Conservation (phyloP, 1,140 invertebrate genomes). For the Brachionus angularis region DNA sequence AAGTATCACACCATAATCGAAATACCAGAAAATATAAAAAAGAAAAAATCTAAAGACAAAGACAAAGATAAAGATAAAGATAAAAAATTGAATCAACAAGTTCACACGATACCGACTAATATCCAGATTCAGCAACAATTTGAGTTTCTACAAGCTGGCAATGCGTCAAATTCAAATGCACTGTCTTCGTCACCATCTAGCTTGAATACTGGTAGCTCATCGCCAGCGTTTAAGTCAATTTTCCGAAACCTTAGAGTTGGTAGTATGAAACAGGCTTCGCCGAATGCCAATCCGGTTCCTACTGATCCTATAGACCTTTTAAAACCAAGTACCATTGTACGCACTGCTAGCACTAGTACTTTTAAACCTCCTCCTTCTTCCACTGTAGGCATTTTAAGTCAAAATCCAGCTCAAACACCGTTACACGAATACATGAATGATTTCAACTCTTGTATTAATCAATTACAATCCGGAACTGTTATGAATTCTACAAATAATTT, state of each 20-base stretch:
- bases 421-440: neutral
- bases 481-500: neutral
- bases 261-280: conserved; percentile 8
- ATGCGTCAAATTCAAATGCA: neutral
- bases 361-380: conserved; percentile 5
- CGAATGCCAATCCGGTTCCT: neutral
- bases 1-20: conserved; percentile 37
- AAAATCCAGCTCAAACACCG: neutral
- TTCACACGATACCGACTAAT: conserved; percentile 13
- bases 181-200: neutral
- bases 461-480: conserved; percentile 20
- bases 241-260: conserved; percentile 16
- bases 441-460: conserved; percentile 2
- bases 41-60: neutral
- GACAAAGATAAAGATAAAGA: conserved; percentile 16
- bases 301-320: neutral
- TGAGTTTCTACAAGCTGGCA: neutral
- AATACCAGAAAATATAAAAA: conserved; percentile 16
- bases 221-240: conserved; percentile 32
- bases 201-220: neutral
- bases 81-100: neutral
- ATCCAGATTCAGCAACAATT: conserved; percentile 28
- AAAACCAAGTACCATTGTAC: conserved; percentile 20
- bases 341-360: conserved; percentile 32
- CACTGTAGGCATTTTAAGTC: neutral